These are phyloP conservation scores for Periparus ater DNA, from an alignment of 2,797 vertebrate genomes.

Conservation along the genomic window DNA sequence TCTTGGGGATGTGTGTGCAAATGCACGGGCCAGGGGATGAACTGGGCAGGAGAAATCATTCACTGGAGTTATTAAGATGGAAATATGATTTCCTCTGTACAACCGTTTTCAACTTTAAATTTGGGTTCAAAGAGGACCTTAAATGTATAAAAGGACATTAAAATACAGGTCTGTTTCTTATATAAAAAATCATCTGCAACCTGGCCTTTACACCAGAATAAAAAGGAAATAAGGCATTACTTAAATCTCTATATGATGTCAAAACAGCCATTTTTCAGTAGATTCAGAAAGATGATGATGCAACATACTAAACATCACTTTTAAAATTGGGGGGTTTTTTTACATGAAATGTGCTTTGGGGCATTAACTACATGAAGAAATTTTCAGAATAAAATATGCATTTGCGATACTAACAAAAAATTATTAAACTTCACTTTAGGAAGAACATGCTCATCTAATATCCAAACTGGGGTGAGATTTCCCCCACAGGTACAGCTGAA, in stretches of 20 bases:
- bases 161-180: neutral
- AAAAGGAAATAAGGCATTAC: neutral
- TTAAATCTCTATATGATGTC: neutral
- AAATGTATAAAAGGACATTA: neutral
- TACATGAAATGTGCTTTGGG: neutral
- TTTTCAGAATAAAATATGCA: neutral
- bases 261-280: neutral
- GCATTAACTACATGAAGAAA: neutral
- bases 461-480: neutral
- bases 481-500: neutral
- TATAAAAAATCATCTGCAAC: neutral
- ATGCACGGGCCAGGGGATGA: neutral
- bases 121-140: neutral
- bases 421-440: neutral
- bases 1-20: neutral
- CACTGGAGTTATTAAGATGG: neutral
- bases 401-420: neutral
- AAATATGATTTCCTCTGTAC: neutral
- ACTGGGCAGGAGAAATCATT: neutral
- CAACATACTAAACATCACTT: neutral
- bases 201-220: neutral
- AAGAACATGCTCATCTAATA: neutral
- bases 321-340: rapidly evolving
- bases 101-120: neutral
- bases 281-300: neutral